These are phyloP conservation scores for Lagocephalus sceleratus DNA, from an alignment of 2,797 vertebrate genomes.

Conservation along the genomic window DNA sequence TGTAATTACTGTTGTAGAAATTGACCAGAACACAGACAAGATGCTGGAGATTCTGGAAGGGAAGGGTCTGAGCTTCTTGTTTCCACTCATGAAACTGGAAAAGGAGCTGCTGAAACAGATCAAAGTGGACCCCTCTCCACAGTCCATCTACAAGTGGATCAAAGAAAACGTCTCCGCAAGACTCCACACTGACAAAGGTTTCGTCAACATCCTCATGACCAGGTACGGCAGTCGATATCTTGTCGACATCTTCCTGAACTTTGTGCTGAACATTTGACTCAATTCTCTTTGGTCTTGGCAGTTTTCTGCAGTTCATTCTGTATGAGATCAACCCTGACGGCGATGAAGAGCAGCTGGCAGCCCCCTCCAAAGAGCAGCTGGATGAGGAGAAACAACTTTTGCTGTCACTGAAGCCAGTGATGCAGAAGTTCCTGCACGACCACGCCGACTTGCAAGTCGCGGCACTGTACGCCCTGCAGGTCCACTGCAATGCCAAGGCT, in stretches of 20 bases:
- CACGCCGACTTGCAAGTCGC: slow-evolving; percentile 93
- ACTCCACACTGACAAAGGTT: slow-evolving; percentile 97
- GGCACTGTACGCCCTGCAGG: slow-evolving; percentile 94
- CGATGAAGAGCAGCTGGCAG: slow-evolving; percentile 86
- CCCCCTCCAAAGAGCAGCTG: slow-evolving; percentile 91
- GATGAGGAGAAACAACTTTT: slow-evolving; percentile 94
- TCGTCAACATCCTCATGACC: slow-evolving; percentile 99
- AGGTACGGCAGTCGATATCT: slow-evolving; percentile 73
- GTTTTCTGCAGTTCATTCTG: slow-evolving; percentile 91
- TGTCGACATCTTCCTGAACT: background rate
- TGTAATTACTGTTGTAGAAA: slow-evolving; percentile 75
- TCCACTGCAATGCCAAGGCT: slow-evolving; percentile 91
- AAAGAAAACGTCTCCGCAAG: slow-evolving; percentile 99
- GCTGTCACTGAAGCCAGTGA: slow-evolving; percentile 94
- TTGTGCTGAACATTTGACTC: background rate
- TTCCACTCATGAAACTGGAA: slow-evolving; percentile 97
- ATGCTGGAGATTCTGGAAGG: slow-evolving; percentile 98
- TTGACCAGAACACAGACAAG: slow-evolving; percentile 97
- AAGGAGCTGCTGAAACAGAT: slow-evolving; percentile 98
- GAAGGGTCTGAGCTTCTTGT: slow-evolving; percentile 96
- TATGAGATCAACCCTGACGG: slow-evolving; percentile 87
- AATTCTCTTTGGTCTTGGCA: slow-evolving; percentile 38
- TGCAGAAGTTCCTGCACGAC: slow-evolving; percentile 98
- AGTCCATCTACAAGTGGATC: slow-evolving; percentile 99
- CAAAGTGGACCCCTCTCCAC: slow-evolving; percentile 93